phyloP scores from a whole-genome alignment of 1,140 invertebrate genomes.

The Trigoniulus corallinus region DNA sequence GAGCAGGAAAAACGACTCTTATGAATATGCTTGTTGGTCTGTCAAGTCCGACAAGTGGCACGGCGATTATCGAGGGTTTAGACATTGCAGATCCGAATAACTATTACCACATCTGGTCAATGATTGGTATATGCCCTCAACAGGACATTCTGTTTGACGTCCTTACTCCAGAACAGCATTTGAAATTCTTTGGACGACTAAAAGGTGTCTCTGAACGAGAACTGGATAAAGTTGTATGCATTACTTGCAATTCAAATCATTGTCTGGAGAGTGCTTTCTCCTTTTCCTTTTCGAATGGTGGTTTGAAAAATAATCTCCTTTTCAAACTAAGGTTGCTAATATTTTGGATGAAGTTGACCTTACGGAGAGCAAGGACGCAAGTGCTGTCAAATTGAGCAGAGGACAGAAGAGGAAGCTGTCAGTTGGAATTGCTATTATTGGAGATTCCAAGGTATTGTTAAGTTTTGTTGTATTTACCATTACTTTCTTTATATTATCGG shows the following conservation, averaged over 20 bases:
- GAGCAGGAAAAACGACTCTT: constrained; percentile 69
- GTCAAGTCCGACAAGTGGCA: constrained; percentile 45
- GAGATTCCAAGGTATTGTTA: constrained; percentile 40
- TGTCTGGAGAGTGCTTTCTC: neutral
- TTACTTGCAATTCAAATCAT: neutral
- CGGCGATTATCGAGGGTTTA: constrained; percentile 55
- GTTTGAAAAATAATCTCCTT: neutral
- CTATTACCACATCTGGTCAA: constrained; percentile 49
- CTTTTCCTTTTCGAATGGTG: neutral
- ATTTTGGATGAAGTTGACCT: constrained; percentile 54
- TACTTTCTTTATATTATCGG: constrained; percentile 18
- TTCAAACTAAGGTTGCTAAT: constrained; percentile 33
- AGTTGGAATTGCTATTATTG: constrained; percentile 37
- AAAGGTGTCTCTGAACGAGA: constrained; percentile 19
- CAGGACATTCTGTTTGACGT: constrained; percentile 19
- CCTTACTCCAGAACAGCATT: constrained; percentile 20
- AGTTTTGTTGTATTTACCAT: constrained; percentile 14
- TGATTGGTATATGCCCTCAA: constrained; percentile 43
- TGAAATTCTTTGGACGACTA: constrained; percentile 24
- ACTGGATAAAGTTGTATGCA: neutral
- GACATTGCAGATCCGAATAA: constrained; percentile 52
- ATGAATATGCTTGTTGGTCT: constrained; percentile 74
- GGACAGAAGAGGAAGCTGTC: constrained; percentile 39
- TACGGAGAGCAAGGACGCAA: constrained; percentile 40
- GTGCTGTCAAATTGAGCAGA: constrained; percentile 29